Evolutionary conservation across 2,797 vertebrate genomes (phyloP).

Genomic region (Aplochiton taeniatus): DNA sequence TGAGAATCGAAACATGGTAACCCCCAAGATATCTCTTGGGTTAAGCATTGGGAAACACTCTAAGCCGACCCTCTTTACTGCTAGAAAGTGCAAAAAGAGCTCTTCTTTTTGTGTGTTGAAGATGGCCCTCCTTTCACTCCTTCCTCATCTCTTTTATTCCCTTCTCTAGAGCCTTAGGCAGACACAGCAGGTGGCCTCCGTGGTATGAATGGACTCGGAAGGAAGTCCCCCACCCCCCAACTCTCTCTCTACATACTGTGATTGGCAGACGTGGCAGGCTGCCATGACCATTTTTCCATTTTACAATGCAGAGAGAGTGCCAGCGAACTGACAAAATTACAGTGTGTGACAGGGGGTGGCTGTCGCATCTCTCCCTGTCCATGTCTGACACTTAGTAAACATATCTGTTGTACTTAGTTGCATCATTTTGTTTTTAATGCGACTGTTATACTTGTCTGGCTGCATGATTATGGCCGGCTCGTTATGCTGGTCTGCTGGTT

Average conservation of each 20-base stretch:
- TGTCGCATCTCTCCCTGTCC: conserved; percentile 29
- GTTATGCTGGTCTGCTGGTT: neutral
- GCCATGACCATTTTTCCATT: conserved; percentile 66
- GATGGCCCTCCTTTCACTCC: conserved; percentile 35
- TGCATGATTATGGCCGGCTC: neutral
- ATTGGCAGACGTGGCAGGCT: conserved; percentile 74
- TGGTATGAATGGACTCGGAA: conserved; percentile 79
- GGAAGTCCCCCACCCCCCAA: conserved; percentile 62
- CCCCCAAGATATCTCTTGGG: neutral
- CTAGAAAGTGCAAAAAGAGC: conserved; percentile 30
- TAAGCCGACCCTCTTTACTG: neutral
- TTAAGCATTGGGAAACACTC: neutral
- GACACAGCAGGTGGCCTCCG: conserved; percentile 77
- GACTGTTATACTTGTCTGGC: neutral
- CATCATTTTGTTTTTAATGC: neutral
- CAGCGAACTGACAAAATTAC: conserved; percentile 54
- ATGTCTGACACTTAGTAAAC: conserved; percentile 27
- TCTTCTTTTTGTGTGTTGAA: conserved; percentile 39
- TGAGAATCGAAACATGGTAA: too few relatives aligned
- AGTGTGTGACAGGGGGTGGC: conserved; percentile 44
- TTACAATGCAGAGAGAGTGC: conserved; percentile 52
- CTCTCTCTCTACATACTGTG: conserved; percentile 52
- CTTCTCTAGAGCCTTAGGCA: conserved; percentile 68
- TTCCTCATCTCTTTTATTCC: conserved; percentile 37
- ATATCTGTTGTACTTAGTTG: conserved; percentile 10